Percentiles rank a stretch among this genome's conserved stretches.
Conservation (phyloP, 2,888 invertebrate genomes). For the Idaea aversata region DNA sequence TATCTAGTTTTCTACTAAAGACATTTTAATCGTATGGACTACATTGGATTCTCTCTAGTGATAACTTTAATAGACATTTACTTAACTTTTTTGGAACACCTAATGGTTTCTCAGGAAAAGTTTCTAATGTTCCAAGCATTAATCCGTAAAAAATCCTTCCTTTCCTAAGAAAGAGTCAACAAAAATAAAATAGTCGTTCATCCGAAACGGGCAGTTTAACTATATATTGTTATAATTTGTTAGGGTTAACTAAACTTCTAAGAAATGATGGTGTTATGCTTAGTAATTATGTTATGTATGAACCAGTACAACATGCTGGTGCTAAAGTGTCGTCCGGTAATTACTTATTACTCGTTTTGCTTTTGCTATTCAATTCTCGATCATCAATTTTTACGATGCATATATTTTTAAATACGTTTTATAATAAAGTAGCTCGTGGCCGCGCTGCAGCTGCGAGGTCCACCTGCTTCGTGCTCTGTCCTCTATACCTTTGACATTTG, state of each 20-base stretch:
- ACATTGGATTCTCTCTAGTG: neutral
- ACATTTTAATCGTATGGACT: too few species aligned
- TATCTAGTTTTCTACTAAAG: too few species aligned
- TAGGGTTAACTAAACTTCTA: slow-evolving; percentile 30
- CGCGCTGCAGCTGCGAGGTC: slow-evolving; percentile 37
- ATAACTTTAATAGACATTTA: neutral
- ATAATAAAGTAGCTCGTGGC: slow-evolving; percentile 43
- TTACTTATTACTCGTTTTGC: slow-evolving; percentile 13
- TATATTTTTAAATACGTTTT: slow-evolving; percentile 39
- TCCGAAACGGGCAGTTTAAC: slow-evolving; percentile 14
- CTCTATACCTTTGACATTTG: slow-evolving; percentile 68
- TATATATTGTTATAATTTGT: slow-evolving; percentile 19
- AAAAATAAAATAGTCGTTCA: slow-evolving; percentile 11
- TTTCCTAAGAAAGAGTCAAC: slow-evolving; percentile 15
- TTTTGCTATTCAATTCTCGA: slow-evolving; percentile 35
- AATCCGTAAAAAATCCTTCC: slow-evolving; percentile 18
- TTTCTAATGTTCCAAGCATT: slow-evolving; percentile 11
- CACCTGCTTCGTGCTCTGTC: slow-evolving; percentile 58
- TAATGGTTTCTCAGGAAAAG: slow-evolving; percentile 12
- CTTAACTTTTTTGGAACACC: neutral
- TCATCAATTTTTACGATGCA: slow-evolving; percentile 36
- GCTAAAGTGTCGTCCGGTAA: slow-evolving; percentile 13
- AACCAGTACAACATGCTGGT: slow-evolving; percentile 13
- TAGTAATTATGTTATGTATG: slow-evolving; percentile 10
- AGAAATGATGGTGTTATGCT: slow-evolving; percentile 18